Evolutionary conservation across 2,888 invertebrate genomes (phyloP).

Genomic region (Drosophila atripex): DNA sequence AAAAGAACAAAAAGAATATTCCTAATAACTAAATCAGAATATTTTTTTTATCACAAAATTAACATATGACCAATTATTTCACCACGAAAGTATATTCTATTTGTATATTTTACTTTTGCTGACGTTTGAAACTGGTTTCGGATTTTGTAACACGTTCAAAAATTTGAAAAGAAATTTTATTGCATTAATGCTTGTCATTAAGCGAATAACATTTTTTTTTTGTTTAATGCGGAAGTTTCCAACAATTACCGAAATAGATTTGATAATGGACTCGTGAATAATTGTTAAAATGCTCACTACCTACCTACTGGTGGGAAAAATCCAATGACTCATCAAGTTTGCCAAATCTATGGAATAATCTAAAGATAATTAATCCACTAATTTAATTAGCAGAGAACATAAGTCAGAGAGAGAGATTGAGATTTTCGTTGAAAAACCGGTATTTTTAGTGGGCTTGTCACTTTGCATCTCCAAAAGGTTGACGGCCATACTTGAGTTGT

Average conservation of each 20-base stretch:
- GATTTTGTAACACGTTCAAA: background rate
- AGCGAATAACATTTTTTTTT: background rate
- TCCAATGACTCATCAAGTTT: constrained; percentile 16
- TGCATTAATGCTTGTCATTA: background rate
- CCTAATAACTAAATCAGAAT: too few species aligned
- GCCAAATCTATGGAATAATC: background rate
- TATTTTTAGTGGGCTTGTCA: constrained; percentile 21
- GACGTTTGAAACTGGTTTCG: background rate
- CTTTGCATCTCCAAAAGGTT: constrained; percentile 12
- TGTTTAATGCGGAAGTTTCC: background rate
- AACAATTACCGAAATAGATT: background rate
- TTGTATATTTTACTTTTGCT: background rate
- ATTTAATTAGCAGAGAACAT: constrained; percentile 25
- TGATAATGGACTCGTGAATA: background rate
- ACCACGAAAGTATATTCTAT: background rate
- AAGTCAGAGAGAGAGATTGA: background rate
- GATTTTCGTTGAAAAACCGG: constrained; percentile 3
- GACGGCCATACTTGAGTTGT: constrained; percentile 25
- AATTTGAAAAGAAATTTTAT: background rate
- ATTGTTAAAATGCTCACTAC: background rate
- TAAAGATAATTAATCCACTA: constrained; percentile 2
- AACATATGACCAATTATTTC: background rate
- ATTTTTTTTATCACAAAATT: background rate
- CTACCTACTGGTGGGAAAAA: background rate
- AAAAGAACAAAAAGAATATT: too few species aligned